Base-by-base conservation (phyloP, 2,113 vertebrate genomes). In the Theristicus caerulescens region DNA sequence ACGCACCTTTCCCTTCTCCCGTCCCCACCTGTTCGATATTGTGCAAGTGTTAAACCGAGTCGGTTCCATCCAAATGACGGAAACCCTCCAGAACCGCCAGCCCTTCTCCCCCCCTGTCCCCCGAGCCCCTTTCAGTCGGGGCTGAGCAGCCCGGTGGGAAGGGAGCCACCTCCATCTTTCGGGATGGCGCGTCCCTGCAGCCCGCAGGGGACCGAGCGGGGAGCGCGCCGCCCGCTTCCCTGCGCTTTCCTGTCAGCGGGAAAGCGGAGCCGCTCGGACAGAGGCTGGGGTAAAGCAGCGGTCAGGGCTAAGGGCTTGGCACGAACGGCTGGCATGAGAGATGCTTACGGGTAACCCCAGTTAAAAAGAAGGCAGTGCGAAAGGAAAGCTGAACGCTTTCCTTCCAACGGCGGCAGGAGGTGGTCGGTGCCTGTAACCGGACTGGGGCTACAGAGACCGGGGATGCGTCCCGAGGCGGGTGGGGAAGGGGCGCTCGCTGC, bases 161-260 rank as follows among this genome's bases (percentile, higher is more conserved):
- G 17, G 65, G 27, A 36, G 27, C 22, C 77, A 1, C 44, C 61
- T 34, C 62, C 38, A 16, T 57, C n/a, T 21, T 16, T 14, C 11
- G 16, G 88, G 40, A 2, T 9, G 80, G 4, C 78, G 2, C n/a
- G 10, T 6, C 34, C 3, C 65, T 6, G 38, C 67, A 3, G 17
- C 13, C 29, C 16, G 6, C 44, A 32, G 47, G 26, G 36, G 7
- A 59, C 10, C 29, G 13, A 4, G 58, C 32, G 10, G 40, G 40
- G 17, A 58, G 2, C 27, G n/a, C 24, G 7, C 31, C 36, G 9
- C 51, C 20, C 58, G 12, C 66, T 21, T 25, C 36, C 26, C 10
- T 4, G 16, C 2, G 38, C 47, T 46, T 13, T 12, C 17, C 36
- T 9, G 7, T 16, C 44, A 1, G 7, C 9, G 16, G 1, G 57